Conservation (phyloP, 37 sponge, comb jelly and placozoan genomes). For the Halichondria panicea region DNA sequence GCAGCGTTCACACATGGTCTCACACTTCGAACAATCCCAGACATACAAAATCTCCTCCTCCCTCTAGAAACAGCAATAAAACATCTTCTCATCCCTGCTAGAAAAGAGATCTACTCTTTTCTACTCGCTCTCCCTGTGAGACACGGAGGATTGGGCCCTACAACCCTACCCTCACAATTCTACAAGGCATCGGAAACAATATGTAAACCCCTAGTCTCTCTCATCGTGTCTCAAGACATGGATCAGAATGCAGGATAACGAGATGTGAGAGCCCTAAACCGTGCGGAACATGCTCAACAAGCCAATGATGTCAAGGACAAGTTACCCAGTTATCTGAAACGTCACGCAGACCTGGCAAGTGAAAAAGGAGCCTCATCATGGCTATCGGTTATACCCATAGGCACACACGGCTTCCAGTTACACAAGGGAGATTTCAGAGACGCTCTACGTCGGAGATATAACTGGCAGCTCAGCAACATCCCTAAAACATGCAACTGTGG, state of each 20-base stretch:
- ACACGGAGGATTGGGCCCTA: constrained; percentile 54
- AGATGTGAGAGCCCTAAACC: constrained; percentile 1
- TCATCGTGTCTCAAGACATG: constrained; percentile 1
- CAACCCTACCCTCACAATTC: neutral
- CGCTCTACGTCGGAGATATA: constrained; percentile 33
- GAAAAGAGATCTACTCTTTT: constrained; percentile 26
- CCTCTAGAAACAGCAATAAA: constrained; percentile 42
- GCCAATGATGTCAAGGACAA: constrained; percentile 12
- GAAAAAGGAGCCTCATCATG: constrained; percentile 28
- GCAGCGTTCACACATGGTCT: constrained; percentile 32
- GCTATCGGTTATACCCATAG: constrained; percentile 19
- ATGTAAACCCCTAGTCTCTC: constrained; percentile 26
- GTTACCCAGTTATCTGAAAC: constrained; percentile 12
- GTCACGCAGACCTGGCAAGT: constrained; percentile 29
- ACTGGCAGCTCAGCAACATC: constrained; percentile 19
- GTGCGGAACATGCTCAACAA: neutral
- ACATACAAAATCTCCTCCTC: constrained; percentile 23
- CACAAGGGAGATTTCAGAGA: constrained; percentile 39
- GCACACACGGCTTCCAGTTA: constrained; percentile 11
- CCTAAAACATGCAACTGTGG: constrained; percentile 39
- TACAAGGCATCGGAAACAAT: constrained; percentile 30
- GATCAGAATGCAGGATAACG: constrained; percentile 4
- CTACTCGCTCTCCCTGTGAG: constrained; percentile 39
- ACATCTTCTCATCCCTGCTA: constrained; percentile 7
- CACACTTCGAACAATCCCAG: constrained; percentile 21